Evolutionary conservation across 2,113 vertebrate species (phyloP), one percentile per base, ranked within the genome.

Genomic region (Alligator mississippiensis): DNA sequence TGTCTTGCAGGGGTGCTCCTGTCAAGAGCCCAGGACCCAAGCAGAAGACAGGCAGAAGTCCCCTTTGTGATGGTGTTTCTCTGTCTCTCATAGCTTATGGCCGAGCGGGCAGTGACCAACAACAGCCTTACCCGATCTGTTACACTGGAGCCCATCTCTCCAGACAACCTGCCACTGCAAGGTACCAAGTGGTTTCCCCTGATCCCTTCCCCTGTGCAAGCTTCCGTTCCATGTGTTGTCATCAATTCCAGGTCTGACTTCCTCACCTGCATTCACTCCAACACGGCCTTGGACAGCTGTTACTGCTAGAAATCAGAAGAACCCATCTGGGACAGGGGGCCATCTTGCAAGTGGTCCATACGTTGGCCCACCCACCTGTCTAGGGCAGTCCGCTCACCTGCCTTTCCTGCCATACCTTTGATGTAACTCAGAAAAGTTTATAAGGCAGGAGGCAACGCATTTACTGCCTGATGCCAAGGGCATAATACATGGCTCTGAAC

Each of bases 161-260:
- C 98, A 1, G 98, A 99, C 75, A 98, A 99, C 89, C 94, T 99
- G 77, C 98, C 99, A 0, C 96, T 98, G 93, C 98, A 99, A 98
- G 99, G 99, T 99, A 98, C 77, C 0, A 66, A 27, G 11, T 5
- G 68, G 58, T 4, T 7, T 91, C n/a, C 68, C 22, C 4, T 38
- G 30, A 22, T 6, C 18, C 19, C 30, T 6, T 17, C 8, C 2
- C 19, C 18, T 38, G 19, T 30, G 12, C 11, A 34, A 12, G 66
- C 18, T 11, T 30, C 68, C 30, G 6, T 5, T 7, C 66, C n/a
- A 63, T 25, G 22, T 61, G 11, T 21, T 21, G 61, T 21, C 61
- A 63, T 13, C 11, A 63, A 24, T 28, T 24, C 9, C 9, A 55
- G 72, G 54, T 38, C 54, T 22, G 30, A 12, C 61, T 4, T 7